Conservation (phyloP, 2,888 invertebrate species). For the Yponomeuta plumbellus region DNA sequence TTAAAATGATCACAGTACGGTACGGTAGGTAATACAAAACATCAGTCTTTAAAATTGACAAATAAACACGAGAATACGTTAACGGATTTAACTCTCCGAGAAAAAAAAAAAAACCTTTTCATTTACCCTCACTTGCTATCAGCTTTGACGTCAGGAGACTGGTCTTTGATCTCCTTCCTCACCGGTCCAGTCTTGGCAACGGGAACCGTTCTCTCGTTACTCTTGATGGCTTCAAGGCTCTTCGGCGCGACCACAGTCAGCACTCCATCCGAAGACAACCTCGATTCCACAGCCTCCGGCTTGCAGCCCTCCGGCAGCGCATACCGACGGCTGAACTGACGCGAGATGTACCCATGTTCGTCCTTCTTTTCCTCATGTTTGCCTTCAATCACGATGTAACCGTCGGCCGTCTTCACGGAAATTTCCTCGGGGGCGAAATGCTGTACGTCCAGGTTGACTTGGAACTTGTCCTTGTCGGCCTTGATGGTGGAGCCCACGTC, state of each 20-base stretch:
- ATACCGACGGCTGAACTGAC: conserved; percentile 84
- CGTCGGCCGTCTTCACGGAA: conserved; percentile 81
- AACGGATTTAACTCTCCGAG: too few species aligned
- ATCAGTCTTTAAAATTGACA: too few species aligned
- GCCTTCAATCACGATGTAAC: conserved; percentile 81
- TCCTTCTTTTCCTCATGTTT: conserved; percentile 86
- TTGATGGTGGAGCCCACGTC: conserved; percentile 70
- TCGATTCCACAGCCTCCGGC: conserved; percentile 80
- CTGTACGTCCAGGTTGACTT: conserved; percentile 82
- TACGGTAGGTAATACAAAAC: too few species aligned
- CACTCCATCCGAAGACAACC: conserved; percentile 85
- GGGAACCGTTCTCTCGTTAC: conserved; percentile 68
- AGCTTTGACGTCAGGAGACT: conserved; percentile 31
- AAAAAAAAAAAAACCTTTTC: too few species aligned
- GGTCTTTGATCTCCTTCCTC: conserved; percentile 58
- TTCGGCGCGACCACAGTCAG: conserved; percentile 80
- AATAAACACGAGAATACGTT: too few species aligned
- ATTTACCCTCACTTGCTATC: too few species aligned
- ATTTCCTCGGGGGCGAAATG: conserved; percentile 85
- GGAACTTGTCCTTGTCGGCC: conserved; percentile 71
- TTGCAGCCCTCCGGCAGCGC: conserved; percentile 82
- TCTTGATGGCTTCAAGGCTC: conserved; percentile 31
- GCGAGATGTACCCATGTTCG: conserved; percentile 81
- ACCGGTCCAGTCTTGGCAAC: conserved; percentile 77
- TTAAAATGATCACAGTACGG: too few species aligned